Percentiles rank a stretch among this genome's conserved stretches.
phyloP scores from a whole-genome alignment of 2,888 invertebrate species.

The Drosophila acutilabella region DNA sequence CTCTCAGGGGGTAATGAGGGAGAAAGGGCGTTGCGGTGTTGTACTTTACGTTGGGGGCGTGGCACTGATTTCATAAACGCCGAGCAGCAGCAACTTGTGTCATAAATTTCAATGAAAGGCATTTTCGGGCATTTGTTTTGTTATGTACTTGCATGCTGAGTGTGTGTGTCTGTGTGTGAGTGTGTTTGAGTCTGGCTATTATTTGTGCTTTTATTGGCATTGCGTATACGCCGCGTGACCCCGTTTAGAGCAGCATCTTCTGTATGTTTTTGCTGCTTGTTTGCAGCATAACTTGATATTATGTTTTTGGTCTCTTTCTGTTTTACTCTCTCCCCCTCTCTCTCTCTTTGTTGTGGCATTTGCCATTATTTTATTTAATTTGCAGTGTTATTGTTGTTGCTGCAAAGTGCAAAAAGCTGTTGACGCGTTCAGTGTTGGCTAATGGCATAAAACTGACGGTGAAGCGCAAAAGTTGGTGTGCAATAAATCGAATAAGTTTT shows the following conservation, averaged over 20 bases:
- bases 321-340: not conserved
- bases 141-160: constrained; percentile 8
- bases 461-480: constrained; percentile 20
- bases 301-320: constrained; percentile 3
- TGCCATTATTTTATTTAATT: constrained; percentile 53
- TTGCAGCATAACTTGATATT: constrained; percentile 48
- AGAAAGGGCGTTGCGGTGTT: constrained; percentile 5
- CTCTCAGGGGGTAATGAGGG: constrained; percentile 7
- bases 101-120: constrained; percentile 71
- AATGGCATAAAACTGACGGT: constrained; percentile 30
- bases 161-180: constrained; percentile 4
- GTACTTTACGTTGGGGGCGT: constrained; percentile 6
- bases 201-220: constrained; percentile 54
- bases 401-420: constrained; percentile 56
- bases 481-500: constrained; percentile 41
- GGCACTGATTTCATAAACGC: constrained; percentile 39
- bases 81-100: constrained; percentile 40
- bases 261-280: not conserved
- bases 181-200: constrained; percentile 25
- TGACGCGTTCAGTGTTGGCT: constrained; percentile 39
- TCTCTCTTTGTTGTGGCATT: constrained; percentile 27
- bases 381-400: constrained; percentile 45
- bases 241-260: constrained; percentile 24
- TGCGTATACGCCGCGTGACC: constrained; percentile 51
- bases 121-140: constrained; percentile 52